Evolutionary conservation across 2,888 invertebrate species (phyloP), one percentile per base, ranked within the genome.

Genomic region (Ceraclea dissimilis): DNA sequence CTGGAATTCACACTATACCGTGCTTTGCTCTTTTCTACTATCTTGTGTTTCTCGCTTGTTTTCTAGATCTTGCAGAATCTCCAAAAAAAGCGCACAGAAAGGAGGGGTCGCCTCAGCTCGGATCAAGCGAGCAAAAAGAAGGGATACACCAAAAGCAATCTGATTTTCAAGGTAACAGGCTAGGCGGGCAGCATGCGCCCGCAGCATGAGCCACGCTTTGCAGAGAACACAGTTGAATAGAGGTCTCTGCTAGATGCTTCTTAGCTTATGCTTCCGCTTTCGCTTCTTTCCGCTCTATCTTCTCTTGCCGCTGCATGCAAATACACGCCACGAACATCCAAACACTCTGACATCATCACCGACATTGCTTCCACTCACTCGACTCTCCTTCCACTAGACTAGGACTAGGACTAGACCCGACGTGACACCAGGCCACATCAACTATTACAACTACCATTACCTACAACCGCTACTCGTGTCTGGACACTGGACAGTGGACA

Each of bases 31-130:
- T 80, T 80, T 80, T 83, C 82, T 85, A 85, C 85, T 86, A 85
- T 83, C 84, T 85, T 85, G 85, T 85, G 85, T 86, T 86, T 86
- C 86, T 86, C 86, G 86, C 86, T 86, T 83, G 81, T 87, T 86
- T 90, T 91, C 88, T 92, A 93, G 92, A 93, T 93, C 88, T 92
- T 92, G 89, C 93, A 93, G 92, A 93, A 92, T 87, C 92, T 93
- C 83, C 92, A 93, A 90, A 92, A 93, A 92, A 93, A 93, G 88
- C 90, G 92, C 88, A 92, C 92, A 83, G 91, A 92, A 87, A 86
- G 92, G 83, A 88, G 92, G 86, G 92, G 92, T 84, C 90, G 91
- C 82, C 90, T 91, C 86, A 87, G 90, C 88, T 90, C 90, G 83
- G 91, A 93, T 82, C 81, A 85, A 82, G 79, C 82, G 74, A 75